phyloP scores from a whole-genome alignment of 2,113 vertebrate genomes.

The Zapornia atra region DNA sequence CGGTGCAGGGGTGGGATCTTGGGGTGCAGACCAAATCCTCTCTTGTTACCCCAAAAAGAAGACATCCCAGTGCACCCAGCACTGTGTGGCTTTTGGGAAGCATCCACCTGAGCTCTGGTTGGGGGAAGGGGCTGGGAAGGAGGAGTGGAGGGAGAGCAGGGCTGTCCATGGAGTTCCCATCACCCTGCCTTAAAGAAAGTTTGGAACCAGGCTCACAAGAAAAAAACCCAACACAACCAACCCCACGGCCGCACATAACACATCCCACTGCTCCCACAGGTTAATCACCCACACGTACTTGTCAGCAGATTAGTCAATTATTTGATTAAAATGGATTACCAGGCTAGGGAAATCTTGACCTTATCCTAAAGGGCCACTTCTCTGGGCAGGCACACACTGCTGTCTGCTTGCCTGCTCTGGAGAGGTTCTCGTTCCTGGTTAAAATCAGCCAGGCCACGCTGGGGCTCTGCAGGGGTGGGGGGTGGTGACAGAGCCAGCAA shows the following conservation, averaged over 20 bases:
- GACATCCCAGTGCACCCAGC: background rate
- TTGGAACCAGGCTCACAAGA: background rate
- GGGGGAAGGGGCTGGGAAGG: background rate
- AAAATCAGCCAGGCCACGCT: accelerated
- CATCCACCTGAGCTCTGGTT: background rate
- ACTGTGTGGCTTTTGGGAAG: background rate
- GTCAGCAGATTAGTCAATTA: constrained; percentile 63
- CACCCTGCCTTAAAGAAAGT: background rate
- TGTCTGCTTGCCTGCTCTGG: background rate
- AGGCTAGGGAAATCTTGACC: background rate
- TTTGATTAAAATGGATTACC: constrained; percentile 73
- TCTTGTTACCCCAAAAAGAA: background rate
- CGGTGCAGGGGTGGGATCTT: accelerated
- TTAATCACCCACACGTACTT: background rate
- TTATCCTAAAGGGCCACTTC: background rate
- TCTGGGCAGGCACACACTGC: background rate
- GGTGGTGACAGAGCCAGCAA: background rate
- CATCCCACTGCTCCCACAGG: background rate
- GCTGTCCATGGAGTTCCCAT: background rate
- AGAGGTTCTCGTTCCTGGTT: accelerated
- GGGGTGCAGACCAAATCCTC: background rate
- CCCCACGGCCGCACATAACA: background rate
- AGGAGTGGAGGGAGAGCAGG: background rate
- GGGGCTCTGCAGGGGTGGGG: background rate
- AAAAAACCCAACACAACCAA: background rate